Base-by-base conservation (phyloP, 2,113 vertebrate species). In the Nannobrachium achirus region DNA sequence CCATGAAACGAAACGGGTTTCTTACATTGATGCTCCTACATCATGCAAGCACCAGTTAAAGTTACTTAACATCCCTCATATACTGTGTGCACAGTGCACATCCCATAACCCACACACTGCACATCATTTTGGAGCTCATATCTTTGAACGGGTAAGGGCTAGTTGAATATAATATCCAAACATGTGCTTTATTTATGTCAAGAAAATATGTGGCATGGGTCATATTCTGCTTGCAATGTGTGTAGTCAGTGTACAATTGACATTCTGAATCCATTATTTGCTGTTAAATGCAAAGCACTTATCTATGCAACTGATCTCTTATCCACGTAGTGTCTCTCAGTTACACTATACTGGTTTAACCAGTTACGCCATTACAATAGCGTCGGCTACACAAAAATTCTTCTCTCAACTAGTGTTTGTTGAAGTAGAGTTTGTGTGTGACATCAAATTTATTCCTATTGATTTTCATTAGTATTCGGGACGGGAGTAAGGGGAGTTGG, bases 331-430 rank as follows among this genome's bases (percentile, higher is more conserved):
- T 71, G 56, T 45, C 13, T 59, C 7, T n/a, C 3, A 42, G 8
- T 15, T 69, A 9, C 4, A 66, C 13, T 25, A 1, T 69, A 79
- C 88, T 75, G 75, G 88, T 82, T 73, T 8, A 71, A 81, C 88
- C 80, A 60, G 89, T 89, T 83, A 11, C 53, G 40, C 60, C 25
- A 33, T 33, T 33, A 33, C 25, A 33, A 33, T 33, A 33, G 25
- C 25, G 6, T 5, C 25, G 6, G 6, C 3, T 33, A 33, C 6
- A 33, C 25, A 33, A 33, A 33, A 33, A 33, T 33, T 5, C 25
- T 33, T 5, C 25, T 33, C 3, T 33, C 25, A 33, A 33, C 3
- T 33, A 33, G 25, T 5, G 25, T 33, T n/a, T 3, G 51, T 14
- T 7, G 18, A 50, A 44, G 33, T 13, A 39, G 11, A 41, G 11